Conservation (phyloP, 2,888 invertebrate genomes). For the Catocala sponsa region DNA sequence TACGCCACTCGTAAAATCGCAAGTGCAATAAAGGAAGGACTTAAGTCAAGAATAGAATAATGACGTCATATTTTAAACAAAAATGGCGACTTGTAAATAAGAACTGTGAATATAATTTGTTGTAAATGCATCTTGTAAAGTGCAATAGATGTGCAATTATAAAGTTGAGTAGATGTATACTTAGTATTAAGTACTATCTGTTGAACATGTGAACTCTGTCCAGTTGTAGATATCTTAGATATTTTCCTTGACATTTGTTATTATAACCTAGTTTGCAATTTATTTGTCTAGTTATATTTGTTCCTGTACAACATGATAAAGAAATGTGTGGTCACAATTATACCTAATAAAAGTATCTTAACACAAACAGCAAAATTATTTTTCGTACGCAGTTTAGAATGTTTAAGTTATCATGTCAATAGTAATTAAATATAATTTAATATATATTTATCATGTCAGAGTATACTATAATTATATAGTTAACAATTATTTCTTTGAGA, state of each 20-base stretch:
- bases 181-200: slow-evolving; percentile 73
- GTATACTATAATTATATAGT: no score
- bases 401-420: no score
- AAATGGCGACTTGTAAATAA: slow-evolving; percentile 67
- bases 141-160: slow-evolving; percentile 86
- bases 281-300: neutral
- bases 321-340: no score
- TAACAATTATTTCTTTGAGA: no score
- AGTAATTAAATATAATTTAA: no score
- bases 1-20: neutral
- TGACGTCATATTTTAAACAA: slow-evolving; percentile 4
- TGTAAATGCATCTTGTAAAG: slow-evolving; percentile 87
- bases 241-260: slow-evolving; percentile 47
- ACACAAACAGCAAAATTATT: no score
- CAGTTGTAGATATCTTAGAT: slow-evolving; percentile 74
- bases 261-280: slow-evolving; percentile 22
- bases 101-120: slow-evolving; percentile 84
- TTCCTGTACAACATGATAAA: no score
- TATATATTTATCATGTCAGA: no score
- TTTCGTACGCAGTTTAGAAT: no score
- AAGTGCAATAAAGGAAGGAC: neutral
- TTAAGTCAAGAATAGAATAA: slow-evolving; percentile 1
- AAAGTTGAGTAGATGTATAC: slow-evolving; percentile 85
- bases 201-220: slow-evolving; percentile 79
- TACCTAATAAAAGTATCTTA: no score